These are phyloP conservation scores for Melanargia galathea DNA, from an alignment of 2,888 invertebrate species.

Conservation along the genomic window DNA sequence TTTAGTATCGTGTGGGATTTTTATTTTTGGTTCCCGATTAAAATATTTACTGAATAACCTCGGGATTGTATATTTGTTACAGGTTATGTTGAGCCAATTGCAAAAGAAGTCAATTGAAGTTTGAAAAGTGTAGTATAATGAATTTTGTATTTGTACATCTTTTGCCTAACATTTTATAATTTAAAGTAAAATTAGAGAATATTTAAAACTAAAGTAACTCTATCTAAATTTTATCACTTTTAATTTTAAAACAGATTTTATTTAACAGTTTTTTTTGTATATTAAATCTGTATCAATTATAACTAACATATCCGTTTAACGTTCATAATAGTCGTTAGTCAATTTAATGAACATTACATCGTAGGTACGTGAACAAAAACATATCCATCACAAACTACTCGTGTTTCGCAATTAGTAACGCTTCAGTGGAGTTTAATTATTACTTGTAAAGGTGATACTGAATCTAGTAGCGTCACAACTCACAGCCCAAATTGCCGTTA, in stretches of 20 bases:
- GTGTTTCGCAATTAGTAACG: constrained; percentile 57
- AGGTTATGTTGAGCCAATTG: neutral
- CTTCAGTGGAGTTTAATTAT: constrained; percentile 60
- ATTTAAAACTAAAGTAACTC: no score
- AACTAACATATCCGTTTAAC: no score
- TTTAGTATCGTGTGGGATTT: neutral
- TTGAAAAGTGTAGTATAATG: no score
- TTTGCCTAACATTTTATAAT: no score
- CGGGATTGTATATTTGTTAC: neutral
- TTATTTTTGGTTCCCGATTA: neutral
- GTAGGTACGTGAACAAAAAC: neutral
- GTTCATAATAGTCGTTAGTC: neutral
- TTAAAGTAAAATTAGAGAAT: no score
- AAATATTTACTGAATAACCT: neutral
- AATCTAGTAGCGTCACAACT: constrained; percentile 54
- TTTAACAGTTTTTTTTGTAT: no score
- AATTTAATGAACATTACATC: neutral
- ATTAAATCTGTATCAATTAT: no score
- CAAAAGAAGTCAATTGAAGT: neutral
- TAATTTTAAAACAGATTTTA: no score
- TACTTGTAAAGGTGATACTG: constrained; percentile 65
- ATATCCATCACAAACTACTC: constrained; percentile 26
- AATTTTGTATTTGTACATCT: no score
- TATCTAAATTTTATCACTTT: no score
- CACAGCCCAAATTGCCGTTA: constrained; percentile 60